Evolutionary conservation across 2,113 vertebrate genomes (phyloP).

Genomic region (Sorex araneus): DNA sequence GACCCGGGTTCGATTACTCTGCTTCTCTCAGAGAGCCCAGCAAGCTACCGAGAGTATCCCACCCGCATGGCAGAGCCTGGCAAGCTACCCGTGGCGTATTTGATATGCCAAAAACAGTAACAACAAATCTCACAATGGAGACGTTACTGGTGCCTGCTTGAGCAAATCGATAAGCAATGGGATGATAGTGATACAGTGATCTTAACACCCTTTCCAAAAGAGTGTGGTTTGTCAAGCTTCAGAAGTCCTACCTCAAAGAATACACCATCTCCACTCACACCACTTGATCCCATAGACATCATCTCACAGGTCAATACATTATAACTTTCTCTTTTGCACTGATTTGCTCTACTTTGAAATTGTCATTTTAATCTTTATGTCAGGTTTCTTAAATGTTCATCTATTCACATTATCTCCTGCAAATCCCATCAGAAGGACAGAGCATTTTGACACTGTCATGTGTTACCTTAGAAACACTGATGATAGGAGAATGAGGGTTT

Average conservation of each 20-base stretch:
- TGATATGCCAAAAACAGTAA: no score
- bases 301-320: not conserved
- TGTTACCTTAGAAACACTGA: constrained; percentile 51
- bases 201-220: not conserved
- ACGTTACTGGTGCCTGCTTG: no score
- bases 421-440: not conserved
- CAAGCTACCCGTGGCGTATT: no score
- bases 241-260: not conserved
- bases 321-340: not conserved
- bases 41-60: no score
- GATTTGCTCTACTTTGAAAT: not conserved
- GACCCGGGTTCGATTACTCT: no score
- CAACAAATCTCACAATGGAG: no score
- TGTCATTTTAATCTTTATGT: constrained; percentile 45
- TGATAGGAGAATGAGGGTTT: constrained; percentile 15
- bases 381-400: not conserved
- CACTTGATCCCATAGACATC: not conserved
- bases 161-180: no score
- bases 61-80: no score
- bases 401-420: not conserved
- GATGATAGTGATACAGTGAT: no score
- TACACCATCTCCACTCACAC: not conserved
- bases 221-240: not conserved
- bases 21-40: no score
- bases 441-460: constrained; percentile 44